Percentiles rank a stretch among this genome's conserved stretches.
These are phyloP conservation scores for Proisotoma minuta DNA, from an alignment of 2,888 invertebrate genomes.

Conservation along the genomic window DNA sequence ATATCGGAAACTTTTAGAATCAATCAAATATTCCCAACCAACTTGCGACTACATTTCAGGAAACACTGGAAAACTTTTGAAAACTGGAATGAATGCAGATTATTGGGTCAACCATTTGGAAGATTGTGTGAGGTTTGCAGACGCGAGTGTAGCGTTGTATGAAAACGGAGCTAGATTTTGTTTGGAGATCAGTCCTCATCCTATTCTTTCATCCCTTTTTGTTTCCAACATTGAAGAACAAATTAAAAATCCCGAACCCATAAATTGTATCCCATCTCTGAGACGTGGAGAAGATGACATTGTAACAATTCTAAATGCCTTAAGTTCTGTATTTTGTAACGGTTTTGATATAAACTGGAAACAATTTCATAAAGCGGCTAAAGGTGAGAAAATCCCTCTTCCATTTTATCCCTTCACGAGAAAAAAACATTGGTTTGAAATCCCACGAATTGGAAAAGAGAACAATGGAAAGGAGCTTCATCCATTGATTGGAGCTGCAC, in stretches of 20 bases:
- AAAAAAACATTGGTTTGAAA: background rate
- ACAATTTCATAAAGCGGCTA: conserved; percentile 6
- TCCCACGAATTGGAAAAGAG: conserved; percentile 27
- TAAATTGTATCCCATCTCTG: conserved; percentile 27
- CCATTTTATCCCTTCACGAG: conserved; percentile 1
- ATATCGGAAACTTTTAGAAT: background rate
- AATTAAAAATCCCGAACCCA: background rate
- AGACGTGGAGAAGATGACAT: conserved; percentile 20
- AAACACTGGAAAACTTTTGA: background rate
- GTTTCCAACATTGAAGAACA: background rate
- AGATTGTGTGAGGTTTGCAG: background rate
- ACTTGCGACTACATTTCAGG: background rate
- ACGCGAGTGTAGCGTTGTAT: background rate
- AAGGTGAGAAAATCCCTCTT: background rate
- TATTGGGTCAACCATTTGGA: background rate
- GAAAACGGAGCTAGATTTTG: background rate
- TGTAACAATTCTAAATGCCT: conserved; percentile 10
- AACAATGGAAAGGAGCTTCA: conserved; percentile 17
- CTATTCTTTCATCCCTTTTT: background rate
- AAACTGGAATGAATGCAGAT: background rate
- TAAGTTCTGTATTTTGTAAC: conserved; percentile 18
- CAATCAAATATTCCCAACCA: background rate
- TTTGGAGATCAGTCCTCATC: background rate
- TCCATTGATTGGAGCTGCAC: conserved; percentile 26
- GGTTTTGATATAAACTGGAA: conserved; percentile 29